phyloP scores from a whole-genome alignment of 2,888 invertebrate species.

The Machimus rusticus region DNA sequence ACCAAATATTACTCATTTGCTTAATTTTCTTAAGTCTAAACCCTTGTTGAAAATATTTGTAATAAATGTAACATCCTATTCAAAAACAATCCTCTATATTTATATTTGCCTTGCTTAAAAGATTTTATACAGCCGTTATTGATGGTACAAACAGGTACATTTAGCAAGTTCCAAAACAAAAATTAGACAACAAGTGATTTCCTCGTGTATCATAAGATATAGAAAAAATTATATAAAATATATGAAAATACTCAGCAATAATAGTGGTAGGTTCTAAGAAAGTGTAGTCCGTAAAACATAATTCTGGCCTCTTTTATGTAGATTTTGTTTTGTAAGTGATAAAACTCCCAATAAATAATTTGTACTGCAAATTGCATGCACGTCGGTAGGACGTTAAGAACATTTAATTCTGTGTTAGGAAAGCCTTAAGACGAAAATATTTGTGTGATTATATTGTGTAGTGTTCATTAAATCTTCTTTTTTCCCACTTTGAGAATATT shows the following conservation, averaged over 20 bases:
- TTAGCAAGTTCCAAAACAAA: background rate
- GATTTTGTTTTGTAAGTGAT: background rate
- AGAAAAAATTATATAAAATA: background rate
- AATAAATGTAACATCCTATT: background rate
- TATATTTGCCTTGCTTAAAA: too few species aligned
- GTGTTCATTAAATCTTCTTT: background rate
- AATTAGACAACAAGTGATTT: background rate
- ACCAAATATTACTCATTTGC: too few species aligned
- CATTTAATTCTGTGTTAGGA: background rate
- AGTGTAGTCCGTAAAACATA: background rate
- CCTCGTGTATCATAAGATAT: background rate
- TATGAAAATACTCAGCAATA: background rate
- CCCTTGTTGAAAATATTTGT: background rate
- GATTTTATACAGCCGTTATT: background rate
- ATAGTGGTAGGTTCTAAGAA: background rate
- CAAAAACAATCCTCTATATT: too few species aligned
- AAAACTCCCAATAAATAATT: background rate
- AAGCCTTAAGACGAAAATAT: background rate
- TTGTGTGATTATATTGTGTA: background rate
- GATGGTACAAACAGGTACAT: background rate
- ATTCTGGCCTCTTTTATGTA: background rate
- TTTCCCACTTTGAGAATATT: background rate
- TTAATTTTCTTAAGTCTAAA: too few species aligned
- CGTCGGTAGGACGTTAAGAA: background rate
- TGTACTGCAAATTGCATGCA: background rate